Evolutionary conservation across 2,888 invertebrate species (phyloP).

Genomic region (Spodoptera picta): DNA sequence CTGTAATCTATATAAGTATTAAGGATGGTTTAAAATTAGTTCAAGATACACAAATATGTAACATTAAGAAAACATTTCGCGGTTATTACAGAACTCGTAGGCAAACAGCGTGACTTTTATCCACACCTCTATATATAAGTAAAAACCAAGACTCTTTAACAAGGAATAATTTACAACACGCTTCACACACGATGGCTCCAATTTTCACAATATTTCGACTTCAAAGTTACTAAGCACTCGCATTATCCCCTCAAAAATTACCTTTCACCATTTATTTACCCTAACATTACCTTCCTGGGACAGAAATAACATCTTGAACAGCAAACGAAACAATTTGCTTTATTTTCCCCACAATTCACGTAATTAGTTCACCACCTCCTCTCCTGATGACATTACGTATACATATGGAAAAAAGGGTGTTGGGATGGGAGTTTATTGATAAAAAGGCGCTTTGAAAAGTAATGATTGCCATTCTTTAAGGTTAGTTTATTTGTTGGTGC

Average conservation of each 20-base stretch:
- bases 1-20: no score
- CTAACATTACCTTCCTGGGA: slow-evolving; percentile 17
- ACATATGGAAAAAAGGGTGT: no score
- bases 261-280: slow-evolving; percentile 8
- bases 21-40: no score
- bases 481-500: slow-evolving; percentile 20
- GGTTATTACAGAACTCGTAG: no score
- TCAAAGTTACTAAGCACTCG: not conserved
- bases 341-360: slow-evolving; percentile 39
- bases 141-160: not conserved
- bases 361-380: slow-evolving; percentile 30
- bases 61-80: no score
- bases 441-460: slow-evolving; percentile 28
- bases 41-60: no score
- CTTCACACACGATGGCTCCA: no score
- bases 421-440: slow-evolving; percentile 19
- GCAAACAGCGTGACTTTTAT: no score
- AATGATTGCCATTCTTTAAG: slow-evolving; percentile 13
- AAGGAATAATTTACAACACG: no score
- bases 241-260: slow-evolving; percentile 19
- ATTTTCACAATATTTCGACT: no score
- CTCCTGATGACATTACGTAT: not conserved
- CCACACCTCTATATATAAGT: not conserved
- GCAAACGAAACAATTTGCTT: slow-evolving; percentile 49
- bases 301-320: slow-evolving; percentile 27